Evolutionary conservation across 2,888 invertebrate genomes (phyloP).

Genomic region (Magallana nippona): DNA sequence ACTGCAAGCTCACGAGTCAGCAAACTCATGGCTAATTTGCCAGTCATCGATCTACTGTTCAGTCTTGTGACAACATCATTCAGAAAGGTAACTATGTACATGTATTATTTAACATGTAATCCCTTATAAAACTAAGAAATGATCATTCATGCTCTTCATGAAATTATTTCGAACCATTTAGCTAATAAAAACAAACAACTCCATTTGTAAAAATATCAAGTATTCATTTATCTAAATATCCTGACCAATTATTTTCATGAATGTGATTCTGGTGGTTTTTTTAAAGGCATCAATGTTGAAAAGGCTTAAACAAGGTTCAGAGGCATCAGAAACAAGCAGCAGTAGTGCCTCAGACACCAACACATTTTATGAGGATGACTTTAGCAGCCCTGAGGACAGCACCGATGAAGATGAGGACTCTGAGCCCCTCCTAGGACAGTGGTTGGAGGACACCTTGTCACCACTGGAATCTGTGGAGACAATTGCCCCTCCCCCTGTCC

Average conservation of each 20-base stretch:
- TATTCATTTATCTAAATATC: no score
- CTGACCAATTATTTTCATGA: no score
- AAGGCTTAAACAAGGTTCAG: constrained; percentile 81
- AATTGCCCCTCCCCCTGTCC: constrained; percentile 65
- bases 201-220: no score
- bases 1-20: constrained; percentile 83
- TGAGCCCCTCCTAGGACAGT: constrained; percentile 92
- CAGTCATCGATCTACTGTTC: constrained; percentile 90
- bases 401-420: constrained; percentile 86
- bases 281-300: constrained; percentile 70
- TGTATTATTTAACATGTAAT: background rate
- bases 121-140: background rate
- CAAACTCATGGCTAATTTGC: constrained; percentile 86
- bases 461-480: constrained; percentile 65
- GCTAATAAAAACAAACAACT: no score
- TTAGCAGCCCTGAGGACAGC: constrained; percentile 94
- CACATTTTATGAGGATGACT: constrained; percentile 95
- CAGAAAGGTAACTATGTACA: constrained; percentile 84
- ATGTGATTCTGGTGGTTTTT: background rate
- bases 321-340: constrained; percentile 83
- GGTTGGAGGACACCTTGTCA: constrained; percentile 95
- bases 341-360: constrained; percentile 94
- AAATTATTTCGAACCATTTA: no score
- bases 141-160: background rate
- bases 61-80: constrained; percentile 93